These are phyloP conservation scores for Melanaphis sacchari DNA, from an alignment of 1,140 invertebrate genomes.

Conservation along the genomic window DNA sequence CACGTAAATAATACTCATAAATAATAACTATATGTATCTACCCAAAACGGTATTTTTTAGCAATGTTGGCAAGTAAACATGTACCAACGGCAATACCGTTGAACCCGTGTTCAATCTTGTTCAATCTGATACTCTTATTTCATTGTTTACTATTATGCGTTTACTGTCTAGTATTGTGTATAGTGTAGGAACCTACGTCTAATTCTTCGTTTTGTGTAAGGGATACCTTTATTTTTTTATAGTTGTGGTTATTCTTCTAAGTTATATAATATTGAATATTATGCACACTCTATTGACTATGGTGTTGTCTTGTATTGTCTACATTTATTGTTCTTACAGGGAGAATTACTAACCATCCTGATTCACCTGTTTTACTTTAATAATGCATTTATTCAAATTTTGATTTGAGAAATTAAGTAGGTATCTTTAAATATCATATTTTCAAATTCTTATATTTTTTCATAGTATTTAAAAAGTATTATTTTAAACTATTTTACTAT, in stretches of 20 bases:
- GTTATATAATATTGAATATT: neutral
- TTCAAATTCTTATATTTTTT: neutral
- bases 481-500: neutral
- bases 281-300: neutral
- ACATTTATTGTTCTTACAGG: no score
- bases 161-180: neutral
- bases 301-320: neutral
- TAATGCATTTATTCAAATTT: no score
- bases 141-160: constrained; percentile 3
- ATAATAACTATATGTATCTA: neutral
- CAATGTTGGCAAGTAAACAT: neutral
- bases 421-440: neutral
- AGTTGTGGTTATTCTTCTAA: neutral
- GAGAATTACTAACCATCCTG: neutral
- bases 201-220: neutral
- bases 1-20: neutral
- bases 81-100: neutral
- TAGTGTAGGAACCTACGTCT: neutral
- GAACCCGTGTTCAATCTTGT: neutral
- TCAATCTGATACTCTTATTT: neutral
- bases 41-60: constrained; percentile 5
- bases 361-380: neutral
- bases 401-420: neutral
- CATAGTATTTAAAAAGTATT: neutral
- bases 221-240: neutral